phyloP scores from a whole-genome alignment of 2,113 vertebrate genomes.

The Hyperoodon ampullatus region DNA sequence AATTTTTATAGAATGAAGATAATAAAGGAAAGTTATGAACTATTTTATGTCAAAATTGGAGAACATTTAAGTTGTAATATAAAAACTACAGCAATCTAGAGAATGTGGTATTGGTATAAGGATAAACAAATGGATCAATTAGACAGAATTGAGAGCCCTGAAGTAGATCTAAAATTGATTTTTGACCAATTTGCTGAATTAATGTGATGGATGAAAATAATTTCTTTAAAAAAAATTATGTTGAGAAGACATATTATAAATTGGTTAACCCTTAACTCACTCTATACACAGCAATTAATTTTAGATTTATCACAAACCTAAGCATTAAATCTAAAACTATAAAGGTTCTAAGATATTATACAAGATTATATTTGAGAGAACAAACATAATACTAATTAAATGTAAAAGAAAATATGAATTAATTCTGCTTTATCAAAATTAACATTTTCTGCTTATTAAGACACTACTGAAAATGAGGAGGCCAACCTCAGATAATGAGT shows the following conservation, averaged over 20 bases:
- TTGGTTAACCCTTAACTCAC: neutral
- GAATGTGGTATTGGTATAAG: neutral
- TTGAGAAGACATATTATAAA: neutral
- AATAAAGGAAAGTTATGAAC: neutral
- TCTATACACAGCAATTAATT: neutral
- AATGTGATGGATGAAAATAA: neutral
- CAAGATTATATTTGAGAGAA: neutral
- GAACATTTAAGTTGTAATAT: neutral
- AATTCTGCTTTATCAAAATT: neutral
- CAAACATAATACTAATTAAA: neutral
- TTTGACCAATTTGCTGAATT: neutral
- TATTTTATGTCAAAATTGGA: neutral
- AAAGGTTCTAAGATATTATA: neutral
- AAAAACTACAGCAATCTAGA: neutral
- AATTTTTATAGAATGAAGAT: neutral
- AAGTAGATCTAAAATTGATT: neutral
- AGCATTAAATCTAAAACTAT: neutral
- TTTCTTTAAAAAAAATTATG: neutral
- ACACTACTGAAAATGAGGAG: neutral
- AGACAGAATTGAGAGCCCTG: neutral
- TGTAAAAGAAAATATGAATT: neutral
- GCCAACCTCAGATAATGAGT: neutral
- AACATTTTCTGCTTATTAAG: neutral
- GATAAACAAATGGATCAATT: neutral
- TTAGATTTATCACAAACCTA: neutral